phyloP scores from a whole-genome alignment of 2,888 invertebrate species.

The Tuberolachnus salignus region DNA sequence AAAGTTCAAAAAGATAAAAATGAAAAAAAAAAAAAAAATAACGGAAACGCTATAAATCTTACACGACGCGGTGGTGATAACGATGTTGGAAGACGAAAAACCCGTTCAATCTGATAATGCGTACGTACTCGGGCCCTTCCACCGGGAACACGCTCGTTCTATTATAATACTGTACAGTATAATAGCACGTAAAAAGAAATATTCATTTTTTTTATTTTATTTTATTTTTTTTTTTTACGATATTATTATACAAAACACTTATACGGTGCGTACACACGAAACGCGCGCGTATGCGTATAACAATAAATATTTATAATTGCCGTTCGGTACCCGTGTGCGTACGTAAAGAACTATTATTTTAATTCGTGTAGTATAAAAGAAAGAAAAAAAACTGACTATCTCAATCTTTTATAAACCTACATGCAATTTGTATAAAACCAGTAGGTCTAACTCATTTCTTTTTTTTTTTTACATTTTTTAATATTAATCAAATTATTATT shows the following conservation, averaged over 20 bases:
- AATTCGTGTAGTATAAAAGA: not conserved
- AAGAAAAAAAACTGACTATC: not conserved
- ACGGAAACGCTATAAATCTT: constrained; percentile 34
- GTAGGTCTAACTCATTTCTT: no score
- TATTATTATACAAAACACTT: constrained; percentile 16
- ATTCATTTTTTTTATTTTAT: not conserved
- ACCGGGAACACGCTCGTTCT: not conserved
- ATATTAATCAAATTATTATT: no score
- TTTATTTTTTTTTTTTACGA: constrained; percentile 14
- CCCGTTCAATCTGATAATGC: constrained; percentile 42
- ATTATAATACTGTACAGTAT: not conserved
- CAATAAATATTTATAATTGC: not conserved
- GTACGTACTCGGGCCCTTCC: not conserved
- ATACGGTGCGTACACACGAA: not conserved
- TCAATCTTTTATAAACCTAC: no score
- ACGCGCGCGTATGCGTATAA: not conserved
- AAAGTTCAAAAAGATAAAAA: constrained; percentile 30
- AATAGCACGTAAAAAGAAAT: constrained; percentile 3
- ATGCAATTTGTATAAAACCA: no score
- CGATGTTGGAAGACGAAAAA: constrained; percentile 32
- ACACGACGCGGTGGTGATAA: constrained; percentile 22
- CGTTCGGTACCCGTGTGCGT: no score
- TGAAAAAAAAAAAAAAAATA: not conserved
- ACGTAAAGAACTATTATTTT: not conserved
- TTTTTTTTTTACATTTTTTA: no score